Base-by-base conservation (phyloP, 2,888 invertebrate genomes). In the Strigamia maritima region DNA sequence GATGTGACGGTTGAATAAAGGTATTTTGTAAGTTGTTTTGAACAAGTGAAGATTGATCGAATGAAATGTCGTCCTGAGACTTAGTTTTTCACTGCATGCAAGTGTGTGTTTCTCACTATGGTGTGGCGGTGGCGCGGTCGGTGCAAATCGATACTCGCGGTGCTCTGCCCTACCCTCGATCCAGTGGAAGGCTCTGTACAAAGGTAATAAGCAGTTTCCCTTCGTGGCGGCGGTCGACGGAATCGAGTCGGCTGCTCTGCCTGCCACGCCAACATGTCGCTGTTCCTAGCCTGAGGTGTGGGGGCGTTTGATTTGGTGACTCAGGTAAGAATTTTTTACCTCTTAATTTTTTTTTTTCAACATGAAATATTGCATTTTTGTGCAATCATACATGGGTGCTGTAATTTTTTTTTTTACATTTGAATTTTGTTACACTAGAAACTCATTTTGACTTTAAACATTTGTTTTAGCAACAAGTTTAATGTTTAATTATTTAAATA, bases 101-200 rank as follows among this genome's bases (percentile, higher is more conserved):
- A 70, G 70, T 70, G 19, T 54, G 70, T 70, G 70, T 28, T 70
- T 70, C 70, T 70, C 70, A 70, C 70, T n/a, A 28, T 70, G 70
- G 70, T 70, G 54, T 70, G 70, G 70, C 28, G 70, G 70, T 70
- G 70, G 70, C 70, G 70, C 70, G 70, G 70, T 70, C 70, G 70
- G 70, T 70, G 70, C 70, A 70, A 28, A 70, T 70, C 70, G 70
- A 70, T 70, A 70, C 60, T 70, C 70, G 26, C 26, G 70, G 26
- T 28, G 70, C 70, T 70, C 28, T 70, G 70, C 70, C 70, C 70
- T 70, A 26, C 70, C 70, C 70, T 70, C 70, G 70, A 70, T 70
- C 70, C 70, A 70, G 70, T 70, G 70, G 70, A 70, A 70, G 70
- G 70, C 70, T 70, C 70, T 70, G 70, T 70, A 70, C 70, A 70